Percentiles rank a stretch among this genome's conserved stretches.
Conservation (phyloP, 2,888 invertebrate genomes). For the Andrena marginata region DNA sequence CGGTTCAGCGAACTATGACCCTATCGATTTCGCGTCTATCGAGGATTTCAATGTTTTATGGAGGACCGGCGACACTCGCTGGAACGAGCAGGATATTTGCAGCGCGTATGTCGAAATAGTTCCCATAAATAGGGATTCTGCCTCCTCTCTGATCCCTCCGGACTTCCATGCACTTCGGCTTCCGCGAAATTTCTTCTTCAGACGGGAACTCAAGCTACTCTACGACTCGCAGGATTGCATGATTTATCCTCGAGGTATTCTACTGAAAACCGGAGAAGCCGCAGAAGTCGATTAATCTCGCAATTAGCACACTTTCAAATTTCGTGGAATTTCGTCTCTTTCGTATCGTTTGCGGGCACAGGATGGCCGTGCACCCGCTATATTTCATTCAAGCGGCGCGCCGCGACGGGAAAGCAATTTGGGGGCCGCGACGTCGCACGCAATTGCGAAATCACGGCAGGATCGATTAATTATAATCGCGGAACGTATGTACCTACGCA, state of each 20-base stretch:
- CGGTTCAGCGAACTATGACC: conserved; percentile 7
- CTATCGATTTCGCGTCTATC: conserved; percentile 68
- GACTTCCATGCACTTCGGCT: conserved; percentile 33
- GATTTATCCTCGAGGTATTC: not conserved
- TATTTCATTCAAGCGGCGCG: not conserved
- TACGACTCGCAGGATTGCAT: not conserved
- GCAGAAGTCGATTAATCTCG: not conserved
- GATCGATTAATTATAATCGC: conserved; percentile 38
- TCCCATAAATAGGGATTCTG: conserved; percentile 75
- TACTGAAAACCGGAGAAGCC: not conserved
- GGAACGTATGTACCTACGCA: not conserved
- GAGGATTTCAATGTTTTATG: conserved; percentile 71
- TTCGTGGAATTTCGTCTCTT: not conserved
- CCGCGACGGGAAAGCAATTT: conserved; percentile 24
- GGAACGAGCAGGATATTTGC: conserved; percentile 61
- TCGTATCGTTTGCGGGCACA: not conserved
- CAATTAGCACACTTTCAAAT: not conserved
- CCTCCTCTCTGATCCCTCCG: conserved; percentile 42
- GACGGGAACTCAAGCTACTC: not conserved
- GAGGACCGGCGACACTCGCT: conserved; percentile 60
- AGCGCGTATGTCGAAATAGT: conserved; percentile 69
- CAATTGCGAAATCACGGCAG: conserved; percentile 17
- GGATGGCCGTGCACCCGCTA: not conserved
- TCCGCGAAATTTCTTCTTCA: not conserved
- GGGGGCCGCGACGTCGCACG: not conserved